A percentile compares a stretch with the other conserved stretches of the same genome.
Conservation (phyloP, 2,888 invertebrate species). For the Drosophila leonis region DNA sequence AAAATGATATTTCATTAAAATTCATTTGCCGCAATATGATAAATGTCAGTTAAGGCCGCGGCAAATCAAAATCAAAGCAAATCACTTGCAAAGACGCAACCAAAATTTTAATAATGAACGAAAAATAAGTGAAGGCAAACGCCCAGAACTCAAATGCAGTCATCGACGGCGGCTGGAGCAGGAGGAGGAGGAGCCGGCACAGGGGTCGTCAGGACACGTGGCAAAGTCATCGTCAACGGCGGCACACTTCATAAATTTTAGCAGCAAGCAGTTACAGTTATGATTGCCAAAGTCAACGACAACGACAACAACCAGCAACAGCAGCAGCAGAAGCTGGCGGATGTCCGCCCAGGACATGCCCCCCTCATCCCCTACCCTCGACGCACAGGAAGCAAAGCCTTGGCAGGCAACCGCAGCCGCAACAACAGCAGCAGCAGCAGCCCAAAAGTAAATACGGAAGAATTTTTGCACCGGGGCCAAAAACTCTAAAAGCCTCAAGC, state of each 20-base stretch:
- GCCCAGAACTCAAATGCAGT: constrained; percentile 73
- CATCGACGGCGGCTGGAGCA: constrained; percentile 8
- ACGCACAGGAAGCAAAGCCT: constrained; percentile 67
- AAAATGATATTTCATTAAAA: constrained; percentile 64
- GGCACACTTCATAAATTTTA: constrained; percentile 84
- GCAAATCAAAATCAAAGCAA: constrained; percentile 67
- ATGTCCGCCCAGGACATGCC: constrained; percentile 63
- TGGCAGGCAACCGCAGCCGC: constrained; percentile 69
- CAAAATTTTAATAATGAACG: constrained; percentile 65
- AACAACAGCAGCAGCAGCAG: constrained; percentile 8
- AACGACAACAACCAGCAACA: constrained; percentile 53
- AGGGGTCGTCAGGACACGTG: constrained; percentile 54
- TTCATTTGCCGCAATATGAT: constrained; percentile 73
- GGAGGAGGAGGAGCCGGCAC: constrained; percentile 9
- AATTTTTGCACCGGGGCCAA: constrained; percentile 54
- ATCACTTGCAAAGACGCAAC: constrained; percentile 63
- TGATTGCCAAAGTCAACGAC: constrained; percentile 78
- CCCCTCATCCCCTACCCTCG: background rate
- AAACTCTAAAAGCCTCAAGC: constrained; percentile 62
- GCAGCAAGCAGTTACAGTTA: constrained; percentile 81
- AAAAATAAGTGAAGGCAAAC: constrained; percentile 43
- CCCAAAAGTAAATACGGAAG: constrained; percentile 74
- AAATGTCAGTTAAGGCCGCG: constrained; percentile 41
- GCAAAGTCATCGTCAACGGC: constrained; percentile 71
- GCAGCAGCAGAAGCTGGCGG: constrained; percentile 53